Base-by-base conservation (phyloP, 2,113 vertebrate species). In the Pipa parva region DNA sequence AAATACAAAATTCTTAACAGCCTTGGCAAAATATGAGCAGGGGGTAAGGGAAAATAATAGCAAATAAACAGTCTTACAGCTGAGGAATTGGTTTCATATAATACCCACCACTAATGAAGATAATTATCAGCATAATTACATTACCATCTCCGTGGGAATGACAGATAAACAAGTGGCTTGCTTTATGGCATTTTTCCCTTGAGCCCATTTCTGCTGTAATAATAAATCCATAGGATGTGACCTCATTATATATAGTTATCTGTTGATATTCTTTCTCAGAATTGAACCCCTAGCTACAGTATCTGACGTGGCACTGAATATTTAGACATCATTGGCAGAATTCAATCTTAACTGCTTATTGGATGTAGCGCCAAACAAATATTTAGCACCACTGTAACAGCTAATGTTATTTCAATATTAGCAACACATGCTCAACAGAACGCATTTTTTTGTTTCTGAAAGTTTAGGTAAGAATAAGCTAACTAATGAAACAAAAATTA, bases 81-180 rank as follows among this genome's bases (percentile, higher is more conserved):
- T 81, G 79, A 89, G 92, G 90, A 92, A 89, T 92, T 89, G 91
- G 90, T 86, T 84, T 84, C 85, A 90, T 88, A 91, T 93, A 95
- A 93, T 93, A 93, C 92, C 92, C 92, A 86, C 88, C 89, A 88
- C 92, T 94, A 95, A 97, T 97, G 93, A 97, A 91, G 89, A 92
- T 95, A 97, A 97, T 98, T 97, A 95, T 81, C 85, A 84, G 87
- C 86, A 91, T 95, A 97, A 95, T 95, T 92, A 94, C 90, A 93
- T 98, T 95, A 95, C 92, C 88, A 90, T 93, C 93, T 95, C 94
- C 91, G 88, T 94, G 94, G 93, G 94, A 95, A 97, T 94, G 94
- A 91, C 88, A 89, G 92, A 92, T 92, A 95, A 93, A 97, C 92
- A 98, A 97, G 92, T 93, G 92, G 86, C 84, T 89, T 89, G 83